phyloP scores from a whole-genome alignment of 23 tunicate species.

The Trididemnum miniatum region DNA sequence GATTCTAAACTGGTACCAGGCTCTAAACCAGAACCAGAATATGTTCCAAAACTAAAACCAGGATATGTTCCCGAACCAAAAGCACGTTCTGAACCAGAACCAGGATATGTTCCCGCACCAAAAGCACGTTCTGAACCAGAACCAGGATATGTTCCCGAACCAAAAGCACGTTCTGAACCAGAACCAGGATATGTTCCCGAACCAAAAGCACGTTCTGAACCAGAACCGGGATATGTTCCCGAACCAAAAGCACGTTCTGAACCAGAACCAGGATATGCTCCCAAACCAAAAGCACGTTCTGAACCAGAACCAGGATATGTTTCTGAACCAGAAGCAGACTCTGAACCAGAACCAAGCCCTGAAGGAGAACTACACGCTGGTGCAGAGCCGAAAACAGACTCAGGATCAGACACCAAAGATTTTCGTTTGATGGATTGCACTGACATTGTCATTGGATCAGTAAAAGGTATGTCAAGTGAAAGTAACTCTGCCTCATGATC shows the following conservation, averaged over 20 bases:
- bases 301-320: slow-evolving; percentile 30
- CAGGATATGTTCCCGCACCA: slow-evolving; percentile 34
- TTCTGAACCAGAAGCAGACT: slow-evolving; percentile 38
- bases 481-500: no score
- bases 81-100: slow-evolving; percentile 14
- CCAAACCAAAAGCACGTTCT: slow-evolving; percentile 20
- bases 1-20: slow-evolving; percentile 21
- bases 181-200: no score
- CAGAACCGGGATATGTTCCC: slow-evolving; percentile 15
- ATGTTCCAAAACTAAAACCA: slow-evolving; percentile 29
- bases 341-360: slow-evolving; percentile 15
- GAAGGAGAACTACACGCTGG: slow-evolving; percentile 36
- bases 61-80: slow-evolving; percentile 26
- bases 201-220: slow-evolving; percentile 28
- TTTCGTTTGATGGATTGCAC: slow-evolving; percentile 77
- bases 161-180: slow-evolving; percentile 19
- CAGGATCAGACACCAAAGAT: slow-evolving; percentile 9
- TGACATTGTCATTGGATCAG: slow-evolving; percentile 69
- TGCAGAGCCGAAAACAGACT: slow-evolving; percentile 22
- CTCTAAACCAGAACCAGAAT: background rate
- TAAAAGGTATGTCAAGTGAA: no score
- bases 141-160: slow-evolving; percentile 31
- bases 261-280: slow-evolving; percentile 28
- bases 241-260: slow-evolving; percentile 20
- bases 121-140: slow-evolving; percentile 23